phyloP scores from a whole-genome alignment of 1,140 invertebrate species.

The Diorhabda carinulata region DNA sequence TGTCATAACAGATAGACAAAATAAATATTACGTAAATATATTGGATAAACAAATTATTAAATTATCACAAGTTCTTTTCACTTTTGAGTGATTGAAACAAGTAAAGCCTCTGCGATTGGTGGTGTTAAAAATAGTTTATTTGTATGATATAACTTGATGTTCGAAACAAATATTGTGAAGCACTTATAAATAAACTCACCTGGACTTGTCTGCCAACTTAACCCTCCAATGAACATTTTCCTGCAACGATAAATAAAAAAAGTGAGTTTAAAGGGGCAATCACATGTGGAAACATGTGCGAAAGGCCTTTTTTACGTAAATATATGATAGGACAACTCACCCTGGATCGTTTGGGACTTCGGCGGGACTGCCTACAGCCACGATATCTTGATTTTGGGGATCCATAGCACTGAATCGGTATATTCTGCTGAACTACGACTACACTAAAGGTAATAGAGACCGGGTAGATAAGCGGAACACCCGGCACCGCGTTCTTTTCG shows the following conservation, averaged over 20 bases:
- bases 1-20: no score
- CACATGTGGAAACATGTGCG: conserved; percentile 28
- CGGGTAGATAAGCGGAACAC: conserved; percentile 58
- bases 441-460: conserved; percentile 57
- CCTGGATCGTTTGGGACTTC: conserved; percentile 88
- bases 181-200: conserved; percentile 61
- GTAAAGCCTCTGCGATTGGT: no score
- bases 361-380: conserved; percentile 64
- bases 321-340: conserved; percentile 55
- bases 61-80: no score
- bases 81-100: no score
- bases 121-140: no score
- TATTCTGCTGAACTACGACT: conserved; percentile 56
- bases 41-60: no score
- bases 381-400: conserved; percentile 68
- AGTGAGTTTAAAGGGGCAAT: conserved; percentile 13
- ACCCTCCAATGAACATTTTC: conserved; percentile 99
- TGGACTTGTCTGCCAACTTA: conserved; percentile 99
- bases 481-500: conserved; percentile 61
- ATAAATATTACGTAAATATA: no score
- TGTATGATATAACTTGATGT: no score
- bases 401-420: conserved; percentile 54
- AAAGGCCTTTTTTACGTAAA: conserved; percentile 3
- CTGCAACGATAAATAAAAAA: conserved; percentile 62
- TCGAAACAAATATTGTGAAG: no score